Evolutionary conservation across 2,113 vertebrate species (phyloP).

Genomic region (Embiotoca jacksoni): DNA sequence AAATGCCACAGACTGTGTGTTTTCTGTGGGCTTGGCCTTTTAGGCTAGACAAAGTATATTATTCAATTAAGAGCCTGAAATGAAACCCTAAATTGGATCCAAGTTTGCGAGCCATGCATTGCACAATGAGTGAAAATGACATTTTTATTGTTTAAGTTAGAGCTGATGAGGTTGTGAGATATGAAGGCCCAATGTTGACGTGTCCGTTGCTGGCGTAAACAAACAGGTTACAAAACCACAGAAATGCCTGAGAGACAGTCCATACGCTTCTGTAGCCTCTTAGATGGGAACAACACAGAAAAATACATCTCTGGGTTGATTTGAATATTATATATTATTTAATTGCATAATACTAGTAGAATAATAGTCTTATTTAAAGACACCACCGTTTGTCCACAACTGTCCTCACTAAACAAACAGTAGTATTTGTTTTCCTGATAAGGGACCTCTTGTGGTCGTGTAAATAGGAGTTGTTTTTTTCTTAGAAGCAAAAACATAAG

Average conservation of each 20-base stretch:
- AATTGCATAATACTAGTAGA: neutral
- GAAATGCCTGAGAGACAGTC: constrained; percentile 18
- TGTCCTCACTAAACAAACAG: neutral
- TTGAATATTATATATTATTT: constrained; percentile 2
- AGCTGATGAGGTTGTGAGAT: constrained; percentile 49
- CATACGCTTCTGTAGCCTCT: neutral
- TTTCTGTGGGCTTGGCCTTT: constrained; percentile 59
- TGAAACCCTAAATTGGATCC: constrained; percentile 39
- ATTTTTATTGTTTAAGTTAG: constrained; percentile 56
- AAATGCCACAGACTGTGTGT: constrained; percentile 63
- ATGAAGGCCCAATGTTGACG: constrained; percentile 45
- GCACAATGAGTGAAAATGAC: constrained; percentile 37
- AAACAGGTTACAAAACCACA: constrained; percentile 33
- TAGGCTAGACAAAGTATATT: constrained; percentile 57
- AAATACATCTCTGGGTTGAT: neutral
- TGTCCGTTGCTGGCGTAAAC: constrained; percentile 43
- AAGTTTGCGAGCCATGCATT: constrained; percentile 36
- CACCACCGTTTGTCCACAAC: neutral
- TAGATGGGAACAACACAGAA: neutral
- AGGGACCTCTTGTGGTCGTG: neutral
- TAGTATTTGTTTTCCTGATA: neutral
- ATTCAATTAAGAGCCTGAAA: constrained; percentile 68
- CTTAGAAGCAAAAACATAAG: no score
- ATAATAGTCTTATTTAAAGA: neutral
- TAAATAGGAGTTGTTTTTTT: neutral